Conservation (phyloP, 2,113 vertebrate species). For the Elaphurus davidianus region DNA sequence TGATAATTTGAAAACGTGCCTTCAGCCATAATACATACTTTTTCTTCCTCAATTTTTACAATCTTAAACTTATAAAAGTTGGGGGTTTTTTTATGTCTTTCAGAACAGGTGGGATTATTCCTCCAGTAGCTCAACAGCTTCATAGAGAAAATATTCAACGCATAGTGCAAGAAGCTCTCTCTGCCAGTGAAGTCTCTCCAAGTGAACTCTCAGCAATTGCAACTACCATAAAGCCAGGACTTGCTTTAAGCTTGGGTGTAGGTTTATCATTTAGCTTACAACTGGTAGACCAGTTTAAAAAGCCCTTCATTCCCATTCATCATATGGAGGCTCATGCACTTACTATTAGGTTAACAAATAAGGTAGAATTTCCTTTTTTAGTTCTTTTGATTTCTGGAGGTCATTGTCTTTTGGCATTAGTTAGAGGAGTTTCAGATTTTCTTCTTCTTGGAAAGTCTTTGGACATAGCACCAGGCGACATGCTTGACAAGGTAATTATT, state of each 20-base stretch:
- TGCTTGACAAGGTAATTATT: slow-evolving; percentile 91
- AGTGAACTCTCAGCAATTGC: slow-evolving; percentile 89
- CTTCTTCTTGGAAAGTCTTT: slow-evolving; percentile 90
- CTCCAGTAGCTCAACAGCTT: slow-evolving; percentile 90
- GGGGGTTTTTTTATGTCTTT: background rate
- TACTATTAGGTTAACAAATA: slow-evolving; percentile 88
- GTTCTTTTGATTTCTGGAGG: slow-evolving; percentile 95
- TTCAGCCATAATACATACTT: background rate
- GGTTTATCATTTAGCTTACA: slow-evolving; percentile 88
- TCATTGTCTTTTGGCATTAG: slow-evolving; percentile 92
- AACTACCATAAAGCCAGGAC: slow-evolving; percentile 92
- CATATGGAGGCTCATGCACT: slow-evolving; percentile 99
- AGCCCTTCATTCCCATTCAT: slow-evolving; percentile 95
- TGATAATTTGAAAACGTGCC: background rate
- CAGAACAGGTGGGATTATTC: slow-evolving; percentile 95
- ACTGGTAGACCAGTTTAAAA: slow-evolving; percentile 85
- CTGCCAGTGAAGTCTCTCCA: slow-evolving; percentile 79
- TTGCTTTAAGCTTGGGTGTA: slow-evolving; percentile 89
- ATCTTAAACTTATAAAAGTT: background rate
- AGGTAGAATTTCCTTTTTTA: slow-evolving; percentile 92
- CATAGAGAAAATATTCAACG: slow-evolving; percentile 90
- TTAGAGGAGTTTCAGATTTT: slow-evolving; percentile 91
- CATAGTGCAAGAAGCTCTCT: slow-evolving; percentile 89
- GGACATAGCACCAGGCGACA: slow-evolving; percentile 93
- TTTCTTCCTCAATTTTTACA: slow-evolving; percentile 2